Conservation (phyloP, 2,797 vertebrate species). For the Peromyscus aztecus region DNA sequence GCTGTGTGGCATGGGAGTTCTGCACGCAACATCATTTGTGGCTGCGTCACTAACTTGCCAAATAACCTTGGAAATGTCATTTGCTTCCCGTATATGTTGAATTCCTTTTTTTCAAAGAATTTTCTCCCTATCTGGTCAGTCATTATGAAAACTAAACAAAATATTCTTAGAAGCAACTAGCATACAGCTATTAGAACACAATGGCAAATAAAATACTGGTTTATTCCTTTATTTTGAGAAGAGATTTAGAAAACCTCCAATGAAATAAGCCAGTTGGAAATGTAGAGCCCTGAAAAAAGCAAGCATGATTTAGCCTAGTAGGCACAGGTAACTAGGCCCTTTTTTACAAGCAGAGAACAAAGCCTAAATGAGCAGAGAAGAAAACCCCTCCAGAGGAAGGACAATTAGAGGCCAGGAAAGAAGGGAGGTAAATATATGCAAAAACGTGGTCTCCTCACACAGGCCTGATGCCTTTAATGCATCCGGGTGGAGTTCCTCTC, state of each 20-base stretch:
- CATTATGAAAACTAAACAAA: slow-evolving; percentile 53
- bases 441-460: background rate
- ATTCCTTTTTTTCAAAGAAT: slow-evolving; percentile 32
- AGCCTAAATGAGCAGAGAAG: slow-evolving; percentile 16
- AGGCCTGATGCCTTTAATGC: background rate
- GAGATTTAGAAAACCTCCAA: slow-evolving; percentile 23
- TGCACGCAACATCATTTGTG: background rate
- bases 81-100: slow-evolving; percentile 32
- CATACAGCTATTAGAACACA: background rate
- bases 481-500: background rate
- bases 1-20: background rate
- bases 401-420: background rate
- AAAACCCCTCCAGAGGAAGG: background rate
- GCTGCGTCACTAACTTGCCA: background rate
- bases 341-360: background rate
- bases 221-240: slow-evolving; percentile 55
- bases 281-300: background rate
- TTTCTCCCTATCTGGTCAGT: background rate
- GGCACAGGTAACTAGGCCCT: background rate
- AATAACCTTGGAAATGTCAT: background rate
- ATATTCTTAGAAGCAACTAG: slow-evolving; percentile 36
- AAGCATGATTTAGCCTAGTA: background rate
- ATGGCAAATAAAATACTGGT: background rate
- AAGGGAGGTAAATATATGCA: slow-evolving; percentile 8
- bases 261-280: slow-evolving; percentile 38